Base-by-base conservation (phyloP, 2,888 invertebrate species). In the Phengaris alcon region DNA sequence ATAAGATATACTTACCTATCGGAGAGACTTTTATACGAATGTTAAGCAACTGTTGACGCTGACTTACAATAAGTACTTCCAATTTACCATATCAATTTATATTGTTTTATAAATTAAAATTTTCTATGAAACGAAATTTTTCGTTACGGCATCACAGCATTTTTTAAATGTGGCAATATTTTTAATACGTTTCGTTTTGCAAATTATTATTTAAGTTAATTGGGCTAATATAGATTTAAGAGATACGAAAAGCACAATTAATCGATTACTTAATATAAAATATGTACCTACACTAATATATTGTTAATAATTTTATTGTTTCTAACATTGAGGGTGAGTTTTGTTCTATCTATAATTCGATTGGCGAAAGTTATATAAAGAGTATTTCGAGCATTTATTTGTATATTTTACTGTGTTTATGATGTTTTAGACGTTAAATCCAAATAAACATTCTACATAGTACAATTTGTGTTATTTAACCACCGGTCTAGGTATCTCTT, bases 381-480 rank as follows among this genome's bases (percentile, higher is more conserved):
- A 88, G 83, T 88, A 86, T 86, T 90, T 88, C 82, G 82, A 64
- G 90, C 93, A 93, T 93, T 93, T 93, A 92, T 90, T 91, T 93
- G 87, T 89, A 88, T 89, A 87, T 88, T 91, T 90, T 91, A 90
- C 90, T 90, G 87, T 91, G 91, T 93, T 92, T 88, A 88, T 84
- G 82, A 90, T 91, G 90, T 92, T 91, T 91, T 92, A 91, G 90
- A 90, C 84, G 89, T 90, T 90, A 88, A 87, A 90, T 90, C 89
- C 90, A 91, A 93, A 93, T 93, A 93, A 93, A 93, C 93, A 92
- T 92, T 92, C 90, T 87, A 88, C 92, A 92, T 93, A 93, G 92
- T 90, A 89, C 59, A 54, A 55, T 64, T 79, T 79, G 74, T 82
- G 85, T 85, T 81, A 76, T 81, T 83, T 76, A 69, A 68, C 44